These are phyloP conservation scores for Phenganax subtilis DNA, from an alignment of 92 coral and sea anemone genomes.

Conservation along the genomic window DNA sequence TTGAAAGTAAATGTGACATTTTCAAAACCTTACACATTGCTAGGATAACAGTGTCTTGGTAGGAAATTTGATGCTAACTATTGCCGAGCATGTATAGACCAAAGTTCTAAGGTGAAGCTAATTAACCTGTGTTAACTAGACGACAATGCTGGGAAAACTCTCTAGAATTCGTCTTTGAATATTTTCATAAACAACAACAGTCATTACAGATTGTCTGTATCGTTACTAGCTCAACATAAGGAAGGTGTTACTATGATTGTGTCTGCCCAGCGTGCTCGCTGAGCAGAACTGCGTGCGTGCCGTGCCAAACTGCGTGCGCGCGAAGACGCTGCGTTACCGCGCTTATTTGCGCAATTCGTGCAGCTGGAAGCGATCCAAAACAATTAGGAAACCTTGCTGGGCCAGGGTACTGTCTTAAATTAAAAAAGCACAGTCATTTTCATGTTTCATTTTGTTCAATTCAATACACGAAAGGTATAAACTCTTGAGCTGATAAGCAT, in stretches of 20 bases:
- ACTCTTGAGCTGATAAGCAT: too few species aligned
- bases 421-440: too few species aligned
- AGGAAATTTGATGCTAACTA: too few species aligned
- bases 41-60: too few species aligned
- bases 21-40: too few species aligned
- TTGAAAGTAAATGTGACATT: too few species aligned
- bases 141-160: not conserved
- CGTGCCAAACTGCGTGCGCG: not conserved
- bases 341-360: too few species aligned
- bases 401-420: not conserved
- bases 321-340: not conserved
- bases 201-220: not conserved
- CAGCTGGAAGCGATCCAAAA: slow-evolving; percentile 6
- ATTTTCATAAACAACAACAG: slow-evolving; percentile 10
- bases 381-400: not conserved
- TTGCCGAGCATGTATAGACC: not conserved
- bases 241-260: slow-evolving; percentile 16
- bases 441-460: too few species aligned
- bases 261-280: not conserved
- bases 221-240: not conserved
- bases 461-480: too few species aligned
- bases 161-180: not conserved
- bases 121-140: not conserved
- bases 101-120: not conserved
- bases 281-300: not conserved